phyloP scores from a whole-genome alignment of 2,888 invertebrate species.

The Himalopsyche anomala region DNA sequence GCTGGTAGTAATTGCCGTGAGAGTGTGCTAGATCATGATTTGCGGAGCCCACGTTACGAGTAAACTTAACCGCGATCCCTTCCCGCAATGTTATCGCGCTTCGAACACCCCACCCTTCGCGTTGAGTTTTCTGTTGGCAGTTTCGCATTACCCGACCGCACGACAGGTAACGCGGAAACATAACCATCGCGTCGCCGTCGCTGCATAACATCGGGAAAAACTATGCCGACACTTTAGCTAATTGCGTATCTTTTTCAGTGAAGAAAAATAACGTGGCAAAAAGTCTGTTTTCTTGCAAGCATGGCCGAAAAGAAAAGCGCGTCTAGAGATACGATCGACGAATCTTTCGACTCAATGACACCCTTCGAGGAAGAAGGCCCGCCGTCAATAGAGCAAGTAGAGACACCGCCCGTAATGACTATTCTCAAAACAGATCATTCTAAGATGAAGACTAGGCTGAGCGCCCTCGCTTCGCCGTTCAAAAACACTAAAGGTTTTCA shows the following conservation, averaged over 20 bases:
- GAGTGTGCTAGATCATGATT: neutral
- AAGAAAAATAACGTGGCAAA: neutral
- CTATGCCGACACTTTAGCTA: neutral
- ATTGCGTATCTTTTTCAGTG: neutral
- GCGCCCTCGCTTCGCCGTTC: conserved; percentile 75
- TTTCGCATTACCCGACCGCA: conserved; percentile 54
- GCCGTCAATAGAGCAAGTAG: conserved; percentile 56
- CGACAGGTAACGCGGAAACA: conserved; percentile 51
- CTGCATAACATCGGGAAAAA: neutral
- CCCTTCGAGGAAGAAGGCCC: conserved; percentile 55
- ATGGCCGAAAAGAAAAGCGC: conserved; percentile 32
- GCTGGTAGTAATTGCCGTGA: too few species aligned
- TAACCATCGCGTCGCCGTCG: conserved; percentile 34
- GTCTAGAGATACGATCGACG: conserved; percentile 59
- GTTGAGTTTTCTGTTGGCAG: conserved; percentile 27
- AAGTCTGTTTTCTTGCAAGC: conserved; percentile 12
- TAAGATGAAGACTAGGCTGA: conserved; percentile 75
- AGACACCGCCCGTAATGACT: conserved; percentile 67
- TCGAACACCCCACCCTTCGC: conserved; percentile 31
- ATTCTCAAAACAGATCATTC: conserved; percentile 69
- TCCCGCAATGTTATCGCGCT: conserved; percentile 5
- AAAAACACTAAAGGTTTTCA: conserved; percentile 77
- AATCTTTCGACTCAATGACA: conserved; percentile 61
- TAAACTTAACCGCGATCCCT: conserved; percentile 41
- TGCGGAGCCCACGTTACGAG: neutral